Conservation (phyloP, 1,140 invertebrate genomes). For the Agrilus planipennis region DNA sequence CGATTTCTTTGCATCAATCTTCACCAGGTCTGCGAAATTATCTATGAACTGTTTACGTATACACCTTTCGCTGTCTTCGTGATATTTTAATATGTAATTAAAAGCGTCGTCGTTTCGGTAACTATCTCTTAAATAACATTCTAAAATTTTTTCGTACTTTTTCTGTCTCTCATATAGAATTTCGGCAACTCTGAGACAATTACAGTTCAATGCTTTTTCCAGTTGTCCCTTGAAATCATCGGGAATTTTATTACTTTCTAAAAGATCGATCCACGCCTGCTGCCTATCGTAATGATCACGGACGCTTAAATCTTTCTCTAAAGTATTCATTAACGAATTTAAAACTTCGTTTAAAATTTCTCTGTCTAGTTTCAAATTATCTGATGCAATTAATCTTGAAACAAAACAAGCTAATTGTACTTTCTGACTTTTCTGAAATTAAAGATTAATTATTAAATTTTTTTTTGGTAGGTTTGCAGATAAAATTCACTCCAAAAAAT, state of each 20-base stretch:
- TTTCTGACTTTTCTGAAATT: conserved; percentile 37
- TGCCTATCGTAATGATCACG: conserved; percentile 57
- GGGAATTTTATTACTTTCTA: conserved; percentile 52
- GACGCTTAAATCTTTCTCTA: conserved; percentile 28
- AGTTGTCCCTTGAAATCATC: conserved; percentile 39
- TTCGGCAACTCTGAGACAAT: conserved; percentile 38
- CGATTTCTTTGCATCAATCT: conserved; percentile 36
- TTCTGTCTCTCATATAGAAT: conserved; percentile 35
- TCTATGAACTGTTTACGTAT: conserved; percentile 37
- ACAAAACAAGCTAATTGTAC: conserved; percentile 40
- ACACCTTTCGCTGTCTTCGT: conserved; percentile 38
- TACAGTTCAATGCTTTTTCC: conserved; percentile 31
- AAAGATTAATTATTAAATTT: too few relatives aligned
- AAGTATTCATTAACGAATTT: conserved; percentile 34
- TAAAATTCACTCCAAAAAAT: too few relatives aligned
- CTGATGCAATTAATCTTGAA: conserved; percentile 35
- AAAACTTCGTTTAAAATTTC: conserved; percentile 33
- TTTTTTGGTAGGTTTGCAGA: too few relatives aligned
- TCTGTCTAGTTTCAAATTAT: conserved; percentile 34
- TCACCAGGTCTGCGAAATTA: conserved; percentile 31
- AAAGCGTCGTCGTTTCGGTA: conserved; percentile 58
- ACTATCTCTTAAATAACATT: conserved; percentile 39
- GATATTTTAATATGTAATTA: conserved; percentile 59
- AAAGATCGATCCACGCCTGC: conserved; percentile 66
- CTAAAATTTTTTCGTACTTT: conserved; percentile 35